These are phyloP conservation scores for Coreoperca whiteheadi DNA, from an alignment of 2,113 vertebrate genomes.

Conservation along the genomic window DNA sequence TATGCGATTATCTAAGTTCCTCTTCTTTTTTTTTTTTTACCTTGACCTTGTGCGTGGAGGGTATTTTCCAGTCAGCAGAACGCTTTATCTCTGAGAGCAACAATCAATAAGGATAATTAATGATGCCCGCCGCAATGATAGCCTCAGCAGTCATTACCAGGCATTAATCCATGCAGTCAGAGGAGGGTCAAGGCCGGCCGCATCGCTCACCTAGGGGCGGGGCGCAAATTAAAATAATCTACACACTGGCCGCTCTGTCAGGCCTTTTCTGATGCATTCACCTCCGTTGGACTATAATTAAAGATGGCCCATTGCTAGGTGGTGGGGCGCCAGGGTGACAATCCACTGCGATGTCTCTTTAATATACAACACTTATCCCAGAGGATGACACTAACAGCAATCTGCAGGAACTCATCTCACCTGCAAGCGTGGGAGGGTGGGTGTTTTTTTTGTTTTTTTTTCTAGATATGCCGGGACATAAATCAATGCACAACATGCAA, in stretches of 20 bases:
- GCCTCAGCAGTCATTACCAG: slow-evolving; percentile 99
- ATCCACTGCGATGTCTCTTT: slow-evolving; percentile 79
- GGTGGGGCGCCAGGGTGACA: slow-evolving; percentile 72
- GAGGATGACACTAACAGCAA: slow-evolving; percentile 83
- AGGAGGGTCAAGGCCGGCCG: slow-evolving; percentile 97
- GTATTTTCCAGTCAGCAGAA: slow-evolving; percentile 99
- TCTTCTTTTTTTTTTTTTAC: slow-evolving; percentile 82
- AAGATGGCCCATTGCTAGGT: slow-evolving; percentile 79
- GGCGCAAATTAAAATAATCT: slow-evolving; percentile 99
- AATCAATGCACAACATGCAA: slow-evolving; percentile 82
- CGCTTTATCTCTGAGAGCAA: slow-evolving; percentile 99
- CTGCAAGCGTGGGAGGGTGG: slow-evolving; percentile 70
- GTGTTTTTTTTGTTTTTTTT: slow-evolving; percentile 39
- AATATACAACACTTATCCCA: slow-evolving; percentile 84
- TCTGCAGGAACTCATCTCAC: slow-evolving; percentile 82
- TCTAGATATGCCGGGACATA: slow-evolving; percentile 77
- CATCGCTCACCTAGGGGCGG: slow-evolving; percentile 94
- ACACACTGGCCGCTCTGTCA: slow-evolving; percentile 89
- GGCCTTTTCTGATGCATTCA: slow-evolving; percentile 82
- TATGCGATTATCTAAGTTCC: slow-evolving; percentile 91
- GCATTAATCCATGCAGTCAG: slow-evolving; percentile 99
- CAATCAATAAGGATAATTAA: slow-evolving; percentile 99
- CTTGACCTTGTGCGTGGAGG: slow-evolving; percentile 97
- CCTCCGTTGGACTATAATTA: slow-evolving; percentile 82
- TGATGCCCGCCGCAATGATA: slow-evolving; percentile 99